Percentiles rank a stretch among this genome's conserved stretches.
Evolutionary conservation across 2,888 invertebrate genomes (phyloP).

Genomic region (Mythimna impura): DNA sequence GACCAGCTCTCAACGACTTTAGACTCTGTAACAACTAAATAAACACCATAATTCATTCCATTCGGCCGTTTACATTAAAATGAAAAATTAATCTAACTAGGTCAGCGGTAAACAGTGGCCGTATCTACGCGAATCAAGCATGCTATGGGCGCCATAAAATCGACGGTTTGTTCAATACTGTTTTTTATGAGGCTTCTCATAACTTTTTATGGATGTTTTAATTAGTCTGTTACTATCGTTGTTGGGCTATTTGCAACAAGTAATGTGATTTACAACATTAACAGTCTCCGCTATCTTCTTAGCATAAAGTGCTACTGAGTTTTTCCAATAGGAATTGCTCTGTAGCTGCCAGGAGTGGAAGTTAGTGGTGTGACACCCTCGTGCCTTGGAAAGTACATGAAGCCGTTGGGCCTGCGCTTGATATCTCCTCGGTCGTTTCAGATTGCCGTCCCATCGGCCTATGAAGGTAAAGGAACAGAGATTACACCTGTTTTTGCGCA

Average conservation of each 20-base stretch:
- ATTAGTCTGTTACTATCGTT: conserved; percentile 35
- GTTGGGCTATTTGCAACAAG: not conserved
- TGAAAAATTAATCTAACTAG: conserved; percentile 68
- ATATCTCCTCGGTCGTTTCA: no score
- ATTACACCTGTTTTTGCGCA: no score
- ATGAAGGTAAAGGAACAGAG: no score
- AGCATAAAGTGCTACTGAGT: no score
- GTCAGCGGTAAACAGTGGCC: conserved; percentile 62
- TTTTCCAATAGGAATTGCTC: no score
- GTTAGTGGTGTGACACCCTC: no score
- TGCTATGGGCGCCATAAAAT: conserved; percentile 48
- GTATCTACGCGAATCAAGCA: conserved; percentile 58
- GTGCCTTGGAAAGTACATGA: no score
- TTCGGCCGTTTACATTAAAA: conserved; percentile 47
- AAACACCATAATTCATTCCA: conserved; percentile 31
- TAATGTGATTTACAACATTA: conserved; percentile 5
- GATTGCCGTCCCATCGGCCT: no score
- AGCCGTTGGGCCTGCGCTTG: no score
- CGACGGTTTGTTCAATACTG: conserved; percentile 42
- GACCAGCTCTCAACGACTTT: conserved; percentile 10
- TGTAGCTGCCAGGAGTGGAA: no score
- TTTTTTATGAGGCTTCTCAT: conserved; percentile 36
- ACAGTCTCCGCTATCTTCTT: not conserved
- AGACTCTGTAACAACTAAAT: conserved; percentile 26
- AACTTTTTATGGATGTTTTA: conserved; percentile 31